Evolutionary conservation across 2,888 invertebrate genomes (phyloP).

Genomic region (Heteromyza rotundicornis): DNA sequence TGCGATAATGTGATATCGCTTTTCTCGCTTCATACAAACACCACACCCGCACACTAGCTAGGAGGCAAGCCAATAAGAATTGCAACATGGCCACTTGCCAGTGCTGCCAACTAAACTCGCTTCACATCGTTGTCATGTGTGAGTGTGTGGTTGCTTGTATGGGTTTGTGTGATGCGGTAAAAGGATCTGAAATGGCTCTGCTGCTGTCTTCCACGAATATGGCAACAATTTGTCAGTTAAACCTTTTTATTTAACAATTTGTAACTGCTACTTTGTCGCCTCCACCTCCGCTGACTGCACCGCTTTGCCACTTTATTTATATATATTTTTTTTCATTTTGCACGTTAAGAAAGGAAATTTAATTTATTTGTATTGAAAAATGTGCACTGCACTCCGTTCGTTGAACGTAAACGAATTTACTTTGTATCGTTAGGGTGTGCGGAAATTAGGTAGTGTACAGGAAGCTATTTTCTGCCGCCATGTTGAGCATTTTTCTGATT

Average conservation of each 20-base stretch:
- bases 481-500: too few relatives aligned
- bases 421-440: too few relatives aligned
- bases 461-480: too few relatives aligned
- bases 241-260: neutral
- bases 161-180: neutral
- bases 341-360: neutral
- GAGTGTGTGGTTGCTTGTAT: neutral
- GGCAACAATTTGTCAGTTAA: neutral
- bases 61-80: conserved; percentile 37
- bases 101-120: neutral
- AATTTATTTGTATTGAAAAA: neutral
- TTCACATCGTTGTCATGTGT: neutral
- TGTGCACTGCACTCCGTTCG: too few relatives aligned
- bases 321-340: neutral
- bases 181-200: neutral
- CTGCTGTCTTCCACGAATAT: neutral
- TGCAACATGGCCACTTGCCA: conserved; percentile 18
- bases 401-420: too few relatives aligned
- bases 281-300: neutral
- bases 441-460: too few relatives aligned
- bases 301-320: neutral
- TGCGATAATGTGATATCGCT: too few relatives aligned
- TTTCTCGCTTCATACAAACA: too few relatives aligned
- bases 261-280: neutral
- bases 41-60: too few relatives aligned